phyloP scores from a whole-genome alignment of 2,888 invertebrate species.

The Odontomyia ornata region DNA sequence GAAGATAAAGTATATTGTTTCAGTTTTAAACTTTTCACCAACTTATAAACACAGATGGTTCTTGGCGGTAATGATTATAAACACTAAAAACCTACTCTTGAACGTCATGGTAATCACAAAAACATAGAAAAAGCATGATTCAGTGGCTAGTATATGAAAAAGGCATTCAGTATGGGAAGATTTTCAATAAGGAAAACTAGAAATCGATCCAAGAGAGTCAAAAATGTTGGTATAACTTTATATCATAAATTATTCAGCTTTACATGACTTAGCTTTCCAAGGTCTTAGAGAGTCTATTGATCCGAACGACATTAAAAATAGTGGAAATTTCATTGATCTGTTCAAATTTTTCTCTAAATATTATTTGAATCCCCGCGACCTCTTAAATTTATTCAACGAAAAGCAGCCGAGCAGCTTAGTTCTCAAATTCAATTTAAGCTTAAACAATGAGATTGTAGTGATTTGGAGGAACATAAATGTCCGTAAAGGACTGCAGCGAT shows the following conservation, averaged over 20 bases:
- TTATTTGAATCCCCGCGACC: neutral
- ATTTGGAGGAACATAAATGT: too few species aligned
- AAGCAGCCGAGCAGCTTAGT: neutral
- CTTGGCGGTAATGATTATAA: too few species aligned
- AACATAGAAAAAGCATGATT: conserved; percentile 14
- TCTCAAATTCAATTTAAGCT: neutral
- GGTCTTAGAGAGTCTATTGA: neutral
- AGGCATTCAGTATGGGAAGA: neutral
- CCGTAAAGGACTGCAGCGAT: too few species aligned
- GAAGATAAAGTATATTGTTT: too few species aligned
- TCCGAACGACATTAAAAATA: neutral
- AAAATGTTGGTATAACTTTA: too few species aligned
- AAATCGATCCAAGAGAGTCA: conserved; percentile 7
- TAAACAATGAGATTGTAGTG: too few species aligned
- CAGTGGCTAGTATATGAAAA: conserved; percentile 6
- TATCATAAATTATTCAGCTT: neutral
- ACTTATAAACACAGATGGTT: too few species aligned
- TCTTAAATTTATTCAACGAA: neutral
- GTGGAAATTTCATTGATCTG: conserved; percentile 10
- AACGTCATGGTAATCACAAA: conserved; percentile 3
- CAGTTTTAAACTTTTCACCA: too few species aligned
- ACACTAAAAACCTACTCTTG: conserved; percentile 1
- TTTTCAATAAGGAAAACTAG: neutral
- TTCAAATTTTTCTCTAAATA: conserved; percentile 8
- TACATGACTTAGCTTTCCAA: neutral